Percentiles rank a stretch among this genome's conserved stretches.
Evolutionary conservation across 2,888 invertebrate species (phyloP).

Genomic region (Apodemia hepburni): DNA sequence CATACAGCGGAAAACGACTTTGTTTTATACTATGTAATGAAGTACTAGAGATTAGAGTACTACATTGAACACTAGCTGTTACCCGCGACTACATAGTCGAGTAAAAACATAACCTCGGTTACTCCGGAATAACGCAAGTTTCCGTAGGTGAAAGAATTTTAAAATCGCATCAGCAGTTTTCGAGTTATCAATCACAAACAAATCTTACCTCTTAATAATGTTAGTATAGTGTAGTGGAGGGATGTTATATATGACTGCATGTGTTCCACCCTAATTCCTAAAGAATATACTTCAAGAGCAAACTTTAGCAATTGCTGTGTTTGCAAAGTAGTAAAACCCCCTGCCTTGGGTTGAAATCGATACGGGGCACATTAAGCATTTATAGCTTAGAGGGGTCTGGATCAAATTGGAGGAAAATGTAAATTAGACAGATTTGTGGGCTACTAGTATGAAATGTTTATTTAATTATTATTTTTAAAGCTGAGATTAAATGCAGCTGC

Average conservation of each 20-base stretch:
- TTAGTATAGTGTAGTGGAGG: too few species aligned
- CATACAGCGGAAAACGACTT: too few species aligned
- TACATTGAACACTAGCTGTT: too few species aligned
- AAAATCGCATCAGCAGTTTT: too few species aligned
- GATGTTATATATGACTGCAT: slow-evolving; percentile 20
- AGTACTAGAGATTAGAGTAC: too few species aligned
- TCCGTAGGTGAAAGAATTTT: too few species aligned
- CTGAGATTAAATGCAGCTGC: not conserved
- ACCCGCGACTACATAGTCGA: too few species aligned
- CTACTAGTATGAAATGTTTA: slow-evolving; percentile 4
- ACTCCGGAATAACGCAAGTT: too few species aligned
- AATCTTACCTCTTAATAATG: too few species aligned
- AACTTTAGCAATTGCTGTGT: slow-evolving; percentile 42
- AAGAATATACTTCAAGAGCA: slow-evolving; percentile 31
- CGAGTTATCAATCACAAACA: too few species aligned
- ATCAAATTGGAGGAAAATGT: slow-evolving; percentile 45
- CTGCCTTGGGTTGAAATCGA: slow-evolving; percentile 59
- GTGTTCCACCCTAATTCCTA: slow-evolving; percentile 18
- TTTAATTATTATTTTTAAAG: not conserved
- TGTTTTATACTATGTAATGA: too few species aligned
- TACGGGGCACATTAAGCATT: slow-evolving; percentile 64
- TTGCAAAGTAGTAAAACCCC: slow-evolving; percentile 55
- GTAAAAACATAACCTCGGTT: not conserved
- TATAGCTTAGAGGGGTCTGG: slow-evolving; percentile 54
- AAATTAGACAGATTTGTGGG: slow-evolving; percentile 27